Percentiles rank a stretch among this genome's conserved stretches.
Conservation (phyloP, 2,113 vertebrate species). For the Tetrax tetrax region DNA sequence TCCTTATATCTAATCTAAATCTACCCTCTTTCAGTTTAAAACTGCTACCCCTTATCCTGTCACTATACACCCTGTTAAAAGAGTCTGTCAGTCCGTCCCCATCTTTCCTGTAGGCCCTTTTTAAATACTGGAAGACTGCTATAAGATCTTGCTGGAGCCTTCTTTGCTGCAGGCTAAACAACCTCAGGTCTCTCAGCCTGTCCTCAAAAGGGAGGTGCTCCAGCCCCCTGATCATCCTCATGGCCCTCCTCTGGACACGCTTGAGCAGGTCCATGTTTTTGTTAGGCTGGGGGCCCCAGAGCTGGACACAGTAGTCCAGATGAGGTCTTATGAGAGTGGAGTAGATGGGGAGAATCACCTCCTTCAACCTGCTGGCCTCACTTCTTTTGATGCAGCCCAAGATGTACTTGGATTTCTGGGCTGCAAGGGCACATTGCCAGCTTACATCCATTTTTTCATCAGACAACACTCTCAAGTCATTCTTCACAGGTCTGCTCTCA, state of each 20-base stretch:
- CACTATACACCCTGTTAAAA: neutral
- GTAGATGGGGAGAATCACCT: neutral
- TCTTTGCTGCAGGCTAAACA: neutral
- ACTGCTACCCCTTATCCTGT: accelerated
- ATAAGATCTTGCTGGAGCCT: neutral
- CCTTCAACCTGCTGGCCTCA: neutral
- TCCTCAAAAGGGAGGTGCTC: neutral
- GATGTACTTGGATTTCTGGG: neutral
- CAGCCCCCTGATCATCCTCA: neutral
- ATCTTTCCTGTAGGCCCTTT: neutral
- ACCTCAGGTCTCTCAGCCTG: neutral
- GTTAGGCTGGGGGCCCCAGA: neutral
- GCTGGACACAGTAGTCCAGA: neutral
- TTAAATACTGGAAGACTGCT: neutral
- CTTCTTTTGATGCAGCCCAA: neutral
- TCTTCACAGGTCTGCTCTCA: neutral
- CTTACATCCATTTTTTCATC: neutral
- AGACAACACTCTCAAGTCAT: neutral
- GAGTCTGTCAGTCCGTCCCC: neutral
- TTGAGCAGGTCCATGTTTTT: neutral
- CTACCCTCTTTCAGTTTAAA: neutral
- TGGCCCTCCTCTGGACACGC: neutral
- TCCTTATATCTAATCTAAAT: neutral
- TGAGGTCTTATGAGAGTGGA: accelerated
- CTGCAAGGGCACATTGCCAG: neutral